Evolutionary conservation across 2,888 invertebrate genomes (phyloP).

Genomic region (Apodemia hepburni): DNA sequence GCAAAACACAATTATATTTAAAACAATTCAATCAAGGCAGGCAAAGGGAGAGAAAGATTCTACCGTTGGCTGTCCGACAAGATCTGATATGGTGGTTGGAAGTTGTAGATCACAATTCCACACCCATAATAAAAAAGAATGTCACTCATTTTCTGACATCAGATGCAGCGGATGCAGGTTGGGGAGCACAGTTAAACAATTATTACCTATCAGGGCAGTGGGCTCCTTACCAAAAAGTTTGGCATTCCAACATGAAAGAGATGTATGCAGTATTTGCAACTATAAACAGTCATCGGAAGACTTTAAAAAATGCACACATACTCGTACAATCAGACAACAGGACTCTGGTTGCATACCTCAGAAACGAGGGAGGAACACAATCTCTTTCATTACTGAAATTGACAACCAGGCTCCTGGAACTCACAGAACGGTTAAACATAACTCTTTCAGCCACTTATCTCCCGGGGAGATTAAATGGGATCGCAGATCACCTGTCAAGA

Average conservation of each 20-base stretch:
- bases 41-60: no score
- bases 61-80: no score
- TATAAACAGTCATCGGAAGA: constrained; percentile 15
- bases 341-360: constrained; percentile 26
- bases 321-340: constrained; percentile 27
- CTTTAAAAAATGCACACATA: constrained; percentile 11
- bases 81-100: no score
- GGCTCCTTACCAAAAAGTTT: constrained; percentile 24
- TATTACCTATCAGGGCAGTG: constrained; percentile 25
- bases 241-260: constrained; percentile 36
- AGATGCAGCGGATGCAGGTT: constrained; percentile 31
- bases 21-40: no score
- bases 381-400: constrained; percentile 15
- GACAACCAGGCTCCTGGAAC: constrained; percentile 14
- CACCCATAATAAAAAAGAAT: neutral
- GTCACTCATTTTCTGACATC: constrained; percentile 16
- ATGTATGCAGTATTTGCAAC: constrained; percentile 31
- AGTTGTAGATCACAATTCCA: no score
- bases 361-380: constrained; percentile 23
- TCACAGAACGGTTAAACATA: constrained; percentile 19
- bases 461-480: neutral
- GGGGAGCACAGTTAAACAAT: constrained; percentile 32
- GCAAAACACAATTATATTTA: no score
- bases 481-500: constrained; percentile 26
- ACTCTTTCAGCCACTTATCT: constrained; percentile 24